Conservation (phyloP, 2,797 vertebrate genomes). For the Cephalopachus bancanus region DNA sequence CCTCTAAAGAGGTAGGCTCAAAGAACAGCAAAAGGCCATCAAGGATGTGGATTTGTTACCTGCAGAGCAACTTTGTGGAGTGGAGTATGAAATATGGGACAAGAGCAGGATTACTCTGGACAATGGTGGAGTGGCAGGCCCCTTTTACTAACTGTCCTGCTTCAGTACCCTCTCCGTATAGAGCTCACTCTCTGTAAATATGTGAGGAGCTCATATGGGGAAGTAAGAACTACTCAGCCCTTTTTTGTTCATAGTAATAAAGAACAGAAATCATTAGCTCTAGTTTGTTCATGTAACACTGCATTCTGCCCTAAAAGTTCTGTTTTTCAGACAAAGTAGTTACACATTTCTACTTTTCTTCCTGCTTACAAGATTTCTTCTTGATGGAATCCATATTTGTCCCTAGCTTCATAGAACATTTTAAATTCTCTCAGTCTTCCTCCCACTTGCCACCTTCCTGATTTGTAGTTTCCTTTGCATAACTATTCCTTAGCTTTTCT, state of each 20-base stretch:
- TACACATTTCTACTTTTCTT: neutral
- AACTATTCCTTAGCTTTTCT: neutral
- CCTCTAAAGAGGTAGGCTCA: neutral
- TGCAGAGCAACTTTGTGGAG: neutral
- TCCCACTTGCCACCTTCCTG: neutral
- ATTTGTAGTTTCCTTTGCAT: neutral
- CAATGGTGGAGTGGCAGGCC: neutral
- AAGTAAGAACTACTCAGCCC: neutral
- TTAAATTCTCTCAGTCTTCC: neutral
- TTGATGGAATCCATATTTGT: neutral
- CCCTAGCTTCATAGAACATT: neutral
- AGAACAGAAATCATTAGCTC: neutral
- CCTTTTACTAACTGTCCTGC: neutral
- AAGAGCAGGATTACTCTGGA: neutral
- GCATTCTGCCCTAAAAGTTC: neutral
- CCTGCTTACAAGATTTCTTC: neutral
- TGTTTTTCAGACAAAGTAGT: neutral
- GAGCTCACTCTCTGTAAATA: neutral
- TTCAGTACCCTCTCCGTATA: neutral
- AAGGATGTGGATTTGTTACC: neutral
- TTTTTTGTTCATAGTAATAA: neutral
- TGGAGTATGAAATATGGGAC: neutral
- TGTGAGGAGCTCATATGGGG: fast-evolving
- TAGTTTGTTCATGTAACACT: neutral
- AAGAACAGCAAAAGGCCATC: neutral